Base-by-base conservation (phyloP, 2,888 invertebrate species). In the Eilema depressum region DNA sequence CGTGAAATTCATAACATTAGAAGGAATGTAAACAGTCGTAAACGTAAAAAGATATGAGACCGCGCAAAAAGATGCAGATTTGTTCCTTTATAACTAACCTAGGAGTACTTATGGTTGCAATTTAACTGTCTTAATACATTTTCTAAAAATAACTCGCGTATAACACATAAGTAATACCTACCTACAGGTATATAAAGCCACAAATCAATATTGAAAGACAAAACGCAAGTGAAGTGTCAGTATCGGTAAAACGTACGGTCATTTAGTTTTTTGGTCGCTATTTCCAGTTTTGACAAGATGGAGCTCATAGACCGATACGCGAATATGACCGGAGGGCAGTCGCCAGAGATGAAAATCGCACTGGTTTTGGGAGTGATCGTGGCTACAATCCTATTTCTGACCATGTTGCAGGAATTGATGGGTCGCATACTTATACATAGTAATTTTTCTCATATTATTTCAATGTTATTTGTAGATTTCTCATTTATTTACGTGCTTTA, bases 161-260 rank as follows among this genome's bases (percentile, higher is more conserved):
- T 23, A 33, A n/a, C 11, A 60, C 60, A 28, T 61, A 61, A 8
- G 8, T 33, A 14, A 3, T 8, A 8, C 37, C 14, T 33, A 62
- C 1, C 33, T 37, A 33, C 12, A 37, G 37, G 41, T 41, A 63
- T 10, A 37, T 25, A 37, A n/a, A 37, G 4, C 14, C 26, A 25
- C 10, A 63, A 41, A 37, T 63, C 63, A 63, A 63, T 61, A 30
- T 41, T 17, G 37, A 41, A 41, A 63, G 41, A 25, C 11, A 37
- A 14, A 41, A 25, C 17, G 17, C 33, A 41, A 63, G 37, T 63
- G 63, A 63, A 20, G n/a, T 20, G 20, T 53, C 41, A 37, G 25
- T 37, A 17, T 17, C 25, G 11, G 41, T 25, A 63, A 25, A 41
- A 41, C 10, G 1, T 41, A 10, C 41, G 25, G 2, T 37, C 37